phyloP scores from a whole-genome alignment of 23 tunicate species.

The Diplosoma virens region DNA sequence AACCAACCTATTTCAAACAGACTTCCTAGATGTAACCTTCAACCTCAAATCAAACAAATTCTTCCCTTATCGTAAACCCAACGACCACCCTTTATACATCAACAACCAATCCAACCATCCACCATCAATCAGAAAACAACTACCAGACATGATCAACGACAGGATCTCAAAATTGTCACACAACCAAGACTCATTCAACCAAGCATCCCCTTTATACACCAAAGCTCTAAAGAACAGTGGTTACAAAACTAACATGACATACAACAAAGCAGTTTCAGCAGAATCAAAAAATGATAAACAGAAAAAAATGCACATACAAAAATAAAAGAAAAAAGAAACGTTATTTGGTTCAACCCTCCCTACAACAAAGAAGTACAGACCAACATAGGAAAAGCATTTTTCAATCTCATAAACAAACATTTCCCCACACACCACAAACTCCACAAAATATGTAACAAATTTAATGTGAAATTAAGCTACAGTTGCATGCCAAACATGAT shows the following conservation, averaged over 20 bases:
- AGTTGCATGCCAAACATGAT: not conserved
- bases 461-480: not conserved
- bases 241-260: not conserved
- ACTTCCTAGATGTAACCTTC: too few relatives aligned
- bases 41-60: not conserved
- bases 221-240: not conserved
- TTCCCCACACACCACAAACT: not conserved
- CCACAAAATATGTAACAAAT: not conserved
- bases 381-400: not conserved
- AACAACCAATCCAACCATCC: not conserved
- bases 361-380: not conserved
- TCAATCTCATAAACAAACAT: not conserved
- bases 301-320: not conserved
- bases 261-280: not conserved
- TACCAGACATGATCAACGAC: not conserved
- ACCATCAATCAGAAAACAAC: not conserved
- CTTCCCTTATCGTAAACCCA: not conserved
- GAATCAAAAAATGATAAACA: not conserved
- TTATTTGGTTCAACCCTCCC: not conserved
- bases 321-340: not conserved
- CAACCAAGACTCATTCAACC: not conserved
- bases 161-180: not conserved
- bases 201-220: not conserved
- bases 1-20: too few relatives aligned
- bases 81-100: not conserved